phyloP scores from a whole-genome alignment of 2,113 vertebrate species.

The Lutjanus erythropterus region DNA sequence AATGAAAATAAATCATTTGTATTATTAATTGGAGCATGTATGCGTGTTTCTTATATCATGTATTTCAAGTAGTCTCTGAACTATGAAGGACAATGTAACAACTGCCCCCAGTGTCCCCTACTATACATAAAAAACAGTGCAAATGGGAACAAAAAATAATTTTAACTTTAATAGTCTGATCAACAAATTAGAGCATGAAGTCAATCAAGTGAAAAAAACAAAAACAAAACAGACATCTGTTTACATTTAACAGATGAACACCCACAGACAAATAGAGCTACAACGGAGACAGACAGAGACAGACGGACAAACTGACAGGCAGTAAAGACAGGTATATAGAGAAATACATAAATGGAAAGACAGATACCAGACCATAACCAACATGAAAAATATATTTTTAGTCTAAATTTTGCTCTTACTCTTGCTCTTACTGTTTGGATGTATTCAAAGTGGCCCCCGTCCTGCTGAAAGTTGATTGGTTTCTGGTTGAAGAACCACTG shows the following conservation, averaged over 20 bases:
- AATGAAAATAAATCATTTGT: too few relatives aligned
- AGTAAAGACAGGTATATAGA: not conserved
- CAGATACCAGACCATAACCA: not conserved
- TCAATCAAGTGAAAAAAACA: not conserved
- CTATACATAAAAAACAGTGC: not conserved
- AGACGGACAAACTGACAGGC: too few relatives aligned
- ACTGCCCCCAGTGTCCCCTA: too few relatives aligned
- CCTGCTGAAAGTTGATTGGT: conserved; percentile 91
- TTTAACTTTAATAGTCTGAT: not conserved
- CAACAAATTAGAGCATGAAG: not conserved
- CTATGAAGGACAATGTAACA: too few relatives aligned
- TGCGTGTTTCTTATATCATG: too few relatives aligned
- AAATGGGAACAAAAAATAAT: conserved; percentile 2
- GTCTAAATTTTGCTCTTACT: conserved; percentile 64
- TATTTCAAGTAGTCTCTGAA: too few relatives aligned
- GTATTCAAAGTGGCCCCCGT: conserved; percentile 96
- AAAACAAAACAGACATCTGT: not conserved
- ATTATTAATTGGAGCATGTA: too few relatives aligned
- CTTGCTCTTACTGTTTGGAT: conserved; percentile 94
- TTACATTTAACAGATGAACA: not conserved
- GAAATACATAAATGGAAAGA: not conserved
- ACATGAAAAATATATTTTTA: conserved; percentile 5
- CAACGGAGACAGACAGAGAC: not conserved
- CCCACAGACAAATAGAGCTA: not conserved
- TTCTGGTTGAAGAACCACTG: conserved; percentile 93